Evolutionary conservation across 2,888 invertebrate genomes (phyloP), one percentile per base, ranked within the genome.

Genomic region (Coremacera marginata): DNA sequence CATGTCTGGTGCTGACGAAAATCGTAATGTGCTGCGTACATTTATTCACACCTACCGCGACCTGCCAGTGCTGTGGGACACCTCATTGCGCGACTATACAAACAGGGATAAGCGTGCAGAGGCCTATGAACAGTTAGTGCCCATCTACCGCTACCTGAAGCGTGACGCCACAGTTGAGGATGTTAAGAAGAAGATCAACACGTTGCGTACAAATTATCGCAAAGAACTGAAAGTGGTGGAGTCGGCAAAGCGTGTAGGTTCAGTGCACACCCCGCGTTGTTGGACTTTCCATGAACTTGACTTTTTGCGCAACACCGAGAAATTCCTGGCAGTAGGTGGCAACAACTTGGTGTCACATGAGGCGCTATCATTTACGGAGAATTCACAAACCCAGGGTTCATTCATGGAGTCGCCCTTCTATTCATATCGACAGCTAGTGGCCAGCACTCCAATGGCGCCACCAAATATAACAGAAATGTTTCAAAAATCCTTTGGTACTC

Each of bases 181-280:
- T 77, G 88, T 88, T 0, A 88, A 88, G 75, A 88, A 88, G 76
- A 88, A 88, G 79, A 88, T 88, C 44, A 88, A 88, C 75, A 88
- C 88, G 0, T 78, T 88, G 79, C 83, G 88, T 9, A 88, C 89
- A 3, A 88, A 88, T 34, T 88, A 88, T 44, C 87, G 88, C 34
- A 88, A 88, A 77, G 88, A 88, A 60, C 79, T 88, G 3, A 88
- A 86, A 72, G 85, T 87, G 0, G 86, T 88, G 19, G 87, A 87
- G 79, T 84, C 84, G 31, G 86, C 88, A 0, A 83, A 87, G 70
- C 82, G 86, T 2, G 80, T 86, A 11, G 87, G 88, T 0, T 84
- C 74, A 4, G 76, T 84, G 44, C 87, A 87, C 75, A 85, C 85
- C n/a, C 86, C 87, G 1, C 85, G 88, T 5, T 87, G 87, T 72